Conservation (phyloP, 2,797 vertebrate genomes). For the Xenentodon cancila region DNA sequence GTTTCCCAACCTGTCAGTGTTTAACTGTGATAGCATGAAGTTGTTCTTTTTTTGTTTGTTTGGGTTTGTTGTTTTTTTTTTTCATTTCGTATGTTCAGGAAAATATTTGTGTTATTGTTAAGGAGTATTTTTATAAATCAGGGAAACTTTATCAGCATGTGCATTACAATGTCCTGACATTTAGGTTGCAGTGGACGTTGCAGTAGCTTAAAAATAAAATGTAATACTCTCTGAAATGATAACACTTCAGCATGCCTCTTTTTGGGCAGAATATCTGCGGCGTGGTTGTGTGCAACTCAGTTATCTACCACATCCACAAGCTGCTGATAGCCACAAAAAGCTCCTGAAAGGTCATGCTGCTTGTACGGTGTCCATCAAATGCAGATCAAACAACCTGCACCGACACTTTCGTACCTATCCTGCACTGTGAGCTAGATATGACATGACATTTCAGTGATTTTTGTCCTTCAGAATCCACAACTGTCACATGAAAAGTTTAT, state of each 20-base stretch:
- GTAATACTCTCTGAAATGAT: constrained; percentile 6
- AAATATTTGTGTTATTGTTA: too few relatives aligned
- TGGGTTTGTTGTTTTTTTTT: too few relatives aligned
- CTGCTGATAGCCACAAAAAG: constrained; percentile 53
- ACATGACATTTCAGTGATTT: constrained; percentile 57
- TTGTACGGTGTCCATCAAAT: constrained; percentile 47
- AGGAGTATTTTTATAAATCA: too few relatives aligned
- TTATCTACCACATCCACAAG: constrained; percentile 33
- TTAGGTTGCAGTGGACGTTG: constrained; percentile 3
- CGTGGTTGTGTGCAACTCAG: constrained; percentile 1
- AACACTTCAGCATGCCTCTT: background rate
- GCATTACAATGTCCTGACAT: background rate
- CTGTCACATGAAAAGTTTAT: constrained; percentile 24
- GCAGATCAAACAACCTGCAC: constrained; percentile 42
- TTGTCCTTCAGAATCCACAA: constrained; percentile 53
- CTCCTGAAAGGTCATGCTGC: constrained; percentile 55
- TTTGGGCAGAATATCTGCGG: constrained; percentile 17
- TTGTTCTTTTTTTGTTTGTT: too few relatives aligned
- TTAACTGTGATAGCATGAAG: too few relatives aligned
- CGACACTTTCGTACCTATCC: constrained; percentile 48
- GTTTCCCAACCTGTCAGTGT: too few relatives aligned
- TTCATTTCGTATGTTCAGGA: too few relatives aligned
- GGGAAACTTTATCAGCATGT: background rate
- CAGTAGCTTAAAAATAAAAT: constrained; percentile 14
- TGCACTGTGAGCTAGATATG: constrained; percentile 39